A percentile compares a stretch with the other conserved stretches of the same genome.
Conservation (phyloP, 2,888 invertebrate genomes). For the Amiota communis region DNA sequence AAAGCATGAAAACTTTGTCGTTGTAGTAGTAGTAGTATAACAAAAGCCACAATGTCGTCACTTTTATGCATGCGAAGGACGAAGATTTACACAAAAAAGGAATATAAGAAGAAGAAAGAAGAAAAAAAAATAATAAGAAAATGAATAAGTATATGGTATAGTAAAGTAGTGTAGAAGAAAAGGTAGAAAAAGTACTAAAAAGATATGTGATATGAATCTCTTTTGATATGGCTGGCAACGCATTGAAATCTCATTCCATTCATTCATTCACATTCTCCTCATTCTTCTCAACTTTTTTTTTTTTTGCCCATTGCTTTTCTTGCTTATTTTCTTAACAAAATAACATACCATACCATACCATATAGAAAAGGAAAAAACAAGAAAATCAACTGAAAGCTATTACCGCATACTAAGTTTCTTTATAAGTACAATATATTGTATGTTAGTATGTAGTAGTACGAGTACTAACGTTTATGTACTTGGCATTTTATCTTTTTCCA, state of each 20-base stretch:
- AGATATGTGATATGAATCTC: constrained; percentile 4
- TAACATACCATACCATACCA: no score
- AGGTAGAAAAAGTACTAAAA: neutral
- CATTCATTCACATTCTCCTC: no score
- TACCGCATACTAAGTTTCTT: no score
- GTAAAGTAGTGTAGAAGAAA: no score
- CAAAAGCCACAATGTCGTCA: constrained; percentile 3
- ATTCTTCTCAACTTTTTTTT: no score
- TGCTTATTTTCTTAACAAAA: neutral
- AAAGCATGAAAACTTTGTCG: no score
- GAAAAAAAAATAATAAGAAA: neutral
- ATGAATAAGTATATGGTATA: neutral
- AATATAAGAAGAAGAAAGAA: neutral
- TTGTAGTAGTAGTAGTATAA: neutral
- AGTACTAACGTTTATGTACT: neutral
- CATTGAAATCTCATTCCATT: constrained; percentile 1
- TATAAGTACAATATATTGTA: no score
- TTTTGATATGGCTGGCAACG: constrained; percentile 15
- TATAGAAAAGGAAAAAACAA: no score
- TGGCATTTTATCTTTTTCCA: constrained; percentile 25
- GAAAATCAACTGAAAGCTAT: no score
- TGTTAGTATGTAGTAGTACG: no score
- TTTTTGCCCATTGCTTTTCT: constrained; percentile 1
- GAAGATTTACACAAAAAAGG: neutral
- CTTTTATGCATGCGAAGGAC: neutral